phyloP scores from a whole-genome alignment of 2,113 vertebrate species.

The Athene cunicularia region DNA sequence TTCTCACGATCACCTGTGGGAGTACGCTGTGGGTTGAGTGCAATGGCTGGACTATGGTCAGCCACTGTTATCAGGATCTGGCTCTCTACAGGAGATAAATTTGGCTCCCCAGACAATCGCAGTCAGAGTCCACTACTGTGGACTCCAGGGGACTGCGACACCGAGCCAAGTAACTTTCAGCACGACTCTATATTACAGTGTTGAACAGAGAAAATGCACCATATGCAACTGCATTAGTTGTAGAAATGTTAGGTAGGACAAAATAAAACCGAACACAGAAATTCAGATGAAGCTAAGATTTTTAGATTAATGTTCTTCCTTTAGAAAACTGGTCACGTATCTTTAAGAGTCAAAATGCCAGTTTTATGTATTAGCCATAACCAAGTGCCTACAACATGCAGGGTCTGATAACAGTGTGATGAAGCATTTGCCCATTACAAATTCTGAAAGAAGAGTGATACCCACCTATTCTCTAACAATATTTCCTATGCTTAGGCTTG shows the following conservation, averaged over 20 bases:
- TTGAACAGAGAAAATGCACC: neutral
- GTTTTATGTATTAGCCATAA: neutral
- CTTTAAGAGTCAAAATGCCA: neutral
- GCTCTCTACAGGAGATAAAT: accelerated
- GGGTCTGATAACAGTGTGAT: neutral
- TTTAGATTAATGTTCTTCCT: neutral
- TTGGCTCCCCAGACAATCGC: neutral
- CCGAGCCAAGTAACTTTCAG: neutral
- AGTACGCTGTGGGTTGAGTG: neutral
- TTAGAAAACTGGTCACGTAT: neutral
- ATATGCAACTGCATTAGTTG: neutral
- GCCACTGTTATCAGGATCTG: neutral
- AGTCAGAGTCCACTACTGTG: neutral
- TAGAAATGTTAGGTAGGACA: neutral
- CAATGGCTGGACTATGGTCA: neutral
- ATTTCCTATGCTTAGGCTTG: neutral
- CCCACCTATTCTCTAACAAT: neutral
- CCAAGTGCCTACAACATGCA: neutral
- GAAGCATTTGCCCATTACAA: neutral
- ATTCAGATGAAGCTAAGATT: neutral
- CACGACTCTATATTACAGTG: accelerated
- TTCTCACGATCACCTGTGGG: neutral
- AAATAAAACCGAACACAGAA: neutral
- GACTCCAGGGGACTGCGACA: neutral
- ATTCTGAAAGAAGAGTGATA: neutral